Evolutionary conservation across 2,888 invertebrate species (phyloP), one percentile per base, ranked within the genome.

Genomic region (Cremastinae sp.): DNA sequence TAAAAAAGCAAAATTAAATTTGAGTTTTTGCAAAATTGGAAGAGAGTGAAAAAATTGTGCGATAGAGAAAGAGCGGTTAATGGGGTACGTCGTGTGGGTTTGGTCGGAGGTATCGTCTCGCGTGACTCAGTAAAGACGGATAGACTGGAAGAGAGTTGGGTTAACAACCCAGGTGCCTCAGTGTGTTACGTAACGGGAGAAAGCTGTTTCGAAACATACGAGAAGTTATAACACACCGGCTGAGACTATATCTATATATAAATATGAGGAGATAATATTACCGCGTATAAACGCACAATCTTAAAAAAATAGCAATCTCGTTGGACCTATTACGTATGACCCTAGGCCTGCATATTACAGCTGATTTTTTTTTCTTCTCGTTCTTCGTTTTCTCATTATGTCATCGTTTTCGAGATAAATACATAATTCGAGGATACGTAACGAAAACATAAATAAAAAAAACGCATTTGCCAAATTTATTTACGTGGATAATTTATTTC

Each of bases 131-230:
- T 45, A 49, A 59, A 66, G 51, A 53, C 65, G 20, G 47, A 65
- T 28, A 28, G 28, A 22, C 71, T 71, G 74, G 66, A 64, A 58
- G 82, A 83, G 80, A 82, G 84, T 83, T 86, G 81, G 82, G 81
- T 82, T 81, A 82, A 82, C 78, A 82, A 83, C 83, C 84, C 75
- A 79, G 71, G 45, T 76, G 71, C 51, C 45, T 35, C 35, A 47
- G 41, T 47, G 14, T 45, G 75, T 87, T 87, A 78, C 80, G 55
- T 82, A 87, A 87, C 79, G 65, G 83, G 86, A 83, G 86, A 87
- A 87, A 87, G 86, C 76, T 81, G 70, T 87, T 87, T 82, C 84
- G 82, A 82, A 86, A 87, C 81, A 75, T 47, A 45, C 61, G 55
- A 78, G 41, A 66, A 47, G 74, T 64, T 65, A 45, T 70, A 55